Base-by-base conservation (phyloP, 2,888 invertebrate species). In the Diarsia dahlii region DNA sequence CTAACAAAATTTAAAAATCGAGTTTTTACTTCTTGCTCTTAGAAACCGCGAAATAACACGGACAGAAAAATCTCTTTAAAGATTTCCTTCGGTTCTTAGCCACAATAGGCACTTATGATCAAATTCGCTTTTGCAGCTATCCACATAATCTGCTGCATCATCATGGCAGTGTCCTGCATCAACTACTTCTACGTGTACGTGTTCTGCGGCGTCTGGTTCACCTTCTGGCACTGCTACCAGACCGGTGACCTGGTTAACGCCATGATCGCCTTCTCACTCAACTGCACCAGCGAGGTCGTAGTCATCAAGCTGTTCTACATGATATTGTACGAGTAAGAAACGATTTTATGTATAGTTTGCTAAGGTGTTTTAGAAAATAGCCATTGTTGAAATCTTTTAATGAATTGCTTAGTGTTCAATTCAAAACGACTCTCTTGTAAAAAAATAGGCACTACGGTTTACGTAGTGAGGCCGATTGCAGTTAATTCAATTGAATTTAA, bases 151-250 rank as follows among this genome's bases (percentile, higher is more conserved):
- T 74, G 28, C 34, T 67, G 68, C 60, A 66, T 74, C 63, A 45
- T 65, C 68, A 72, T 23, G 34, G 66, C n/a, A 4, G 64, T 52
- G 8, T 39, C 15, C 5, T 80, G 69, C 18, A 13, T 65, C 9
- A 39, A 62, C 20, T 86, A 76, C 64, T 20, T 75, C 76, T 94
- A 94, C 88, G 87, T 89, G 3, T 94, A 92, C 78, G 78, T 92
- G 52, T 28, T 92, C 28, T 93, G 92, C 1, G 89, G 90, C 79
- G 0, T 89, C 3, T 94, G 94, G 94, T 94, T 92, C 80, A 88
- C 92, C 0, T 90, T 92, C 77, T 84, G 89, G 74, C 86, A 87
- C 3, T 89, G 89, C 28, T 80, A 77, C 15, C 80, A 92, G 70
- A 93, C 91, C 0, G 90, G 91, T 0, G 91, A 93, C 78, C 67